Percentiles rank a stretch among this genome's conserved stretches.
These are phyloP conservation scores for Aphelenchoides fujianensis DNA, from an alignment of 1,140 invertebrate genomes.

Conservation along the genomic window DNA sequence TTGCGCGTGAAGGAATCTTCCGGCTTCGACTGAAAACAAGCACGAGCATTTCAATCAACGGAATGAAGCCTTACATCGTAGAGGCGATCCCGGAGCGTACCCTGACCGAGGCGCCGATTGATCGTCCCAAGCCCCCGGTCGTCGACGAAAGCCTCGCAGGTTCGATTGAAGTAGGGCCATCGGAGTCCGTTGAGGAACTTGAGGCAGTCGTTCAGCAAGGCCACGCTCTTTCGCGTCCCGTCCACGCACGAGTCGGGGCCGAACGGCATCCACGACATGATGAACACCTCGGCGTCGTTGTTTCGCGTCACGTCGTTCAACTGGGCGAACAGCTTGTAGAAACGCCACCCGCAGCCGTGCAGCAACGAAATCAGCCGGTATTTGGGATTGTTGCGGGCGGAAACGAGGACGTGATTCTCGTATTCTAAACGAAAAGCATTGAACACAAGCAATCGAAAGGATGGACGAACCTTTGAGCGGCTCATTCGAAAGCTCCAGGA, in stretches of 20 bases:
- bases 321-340: slow-evolving; percentile 1
- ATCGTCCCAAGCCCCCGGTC: slow-evolving; percentile 16
- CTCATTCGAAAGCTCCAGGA: slow-evolving; percentile 8
- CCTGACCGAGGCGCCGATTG: not conserved
- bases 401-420: slow-evolving; percentile 15
- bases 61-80: slow-evolving; percentile 3
- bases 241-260: slow-evolving; percentile 15
- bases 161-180: not conserved
- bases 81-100: slow-evolving; percentile 14
- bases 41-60: not conserved
- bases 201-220: slow-evolving; percentile 3
- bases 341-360: slow-evolving; percentile 15
- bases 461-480: slow-evolving; percentile 12
- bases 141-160: not conserved
- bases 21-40: not conserved
- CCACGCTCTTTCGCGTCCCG: not conserved
- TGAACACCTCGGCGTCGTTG: not conserved
- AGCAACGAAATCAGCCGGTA: slow-evolving; percentile 1
- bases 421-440: not conserved
- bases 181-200: slow-evolving; percentile 6
- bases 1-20: slow-evolving; percentile 13
- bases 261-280: slow-evolving; percentile 14
- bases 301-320: not conserved
- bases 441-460: slow-evolving; percentile 5
- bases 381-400: slow-evolving; percentile 13